Conservation (phyloP, 2,113 vertebrate genomes). For the Strix aluco region DNA sequence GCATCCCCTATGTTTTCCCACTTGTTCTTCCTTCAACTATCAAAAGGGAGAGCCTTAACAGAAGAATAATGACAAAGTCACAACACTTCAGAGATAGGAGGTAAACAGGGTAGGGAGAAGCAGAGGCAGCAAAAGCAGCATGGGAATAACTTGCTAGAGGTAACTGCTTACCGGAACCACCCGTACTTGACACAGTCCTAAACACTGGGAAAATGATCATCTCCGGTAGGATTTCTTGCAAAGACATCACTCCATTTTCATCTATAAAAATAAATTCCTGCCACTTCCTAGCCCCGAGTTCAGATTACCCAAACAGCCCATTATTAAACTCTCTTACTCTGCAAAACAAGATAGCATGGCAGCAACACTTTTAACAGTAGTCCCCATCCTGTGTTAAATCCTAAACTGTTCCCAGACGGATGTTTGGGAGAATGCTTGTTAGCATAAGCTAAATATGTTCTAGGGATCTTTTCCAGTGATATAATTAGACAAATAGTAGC, state of each 20-base stretch:
- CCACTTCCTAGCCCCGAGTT: background rate
- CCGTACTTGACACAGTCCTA: background rate
- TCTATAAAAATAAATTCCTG: background rate
- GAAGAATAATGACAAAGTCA: background rate
- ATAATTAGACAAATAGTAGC: background rate
- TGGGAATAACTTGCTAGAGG: background rate
- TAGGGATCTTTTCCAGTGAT: background rate
- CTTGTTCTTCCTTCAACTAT: background rate
- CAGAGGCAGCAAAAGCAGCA: background rate
- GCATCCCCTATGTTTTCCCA: background rate
- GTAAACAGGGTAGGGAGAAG: background rate
- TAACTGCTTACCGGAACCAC: background rate
- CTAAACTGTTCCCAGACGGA: background rate
- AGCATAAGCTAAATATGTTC: background rate
- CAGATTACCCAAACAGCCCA: background rate
- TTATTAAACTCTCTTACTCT: background rate
- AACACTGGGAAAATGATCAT: background rate
- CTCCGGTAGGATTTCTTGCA: background rate
- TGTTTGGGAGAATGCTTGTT: background rate
- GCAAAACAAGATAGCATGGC: background rate
- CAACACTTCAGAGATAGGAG: background rate
- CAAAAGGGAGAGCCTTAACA: background rate
- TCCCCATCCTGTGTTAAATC: background rate
- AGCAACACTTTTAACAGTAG: background rate
- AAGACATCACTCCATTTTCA: background rate